These are phyloP conservation scores for Tenualosa ilisha DNA, from an alignment of 2,797 vertebrate genomes.

Conservation along the genomic window DNA sequence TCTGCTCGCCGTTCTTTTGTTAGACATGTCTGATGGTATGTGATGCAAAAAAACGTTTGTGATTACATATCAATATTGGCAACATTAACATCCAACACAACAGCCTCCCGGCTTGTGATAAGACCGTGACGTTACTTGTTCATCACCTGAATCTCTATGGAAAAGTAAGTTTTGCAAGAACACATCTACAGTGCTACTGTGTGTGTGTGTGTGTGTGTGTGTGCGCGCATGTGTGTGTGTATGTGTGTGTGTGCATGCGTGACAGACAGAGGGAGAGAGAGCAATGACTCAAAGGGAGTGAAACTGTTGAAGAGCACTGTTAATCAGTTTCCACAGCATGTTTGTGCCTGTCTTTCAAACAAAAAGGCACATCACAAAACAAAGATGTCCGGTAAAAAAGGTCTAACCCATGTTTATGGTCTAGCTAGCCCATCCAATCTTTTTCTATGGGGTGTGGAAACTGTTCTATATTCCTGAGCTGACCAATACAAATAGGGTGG, in stretches of 20 bases:
- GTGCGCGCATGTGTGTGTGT: background rate
- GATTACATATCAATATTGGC: background rate
- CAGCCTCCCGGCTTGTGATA: background rate
- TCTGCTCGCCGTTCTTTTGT: background rate
- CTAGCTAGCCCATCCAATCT: background rate
- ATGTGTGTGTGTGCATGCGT: background rate
- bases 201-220: conserved; percentile 5
- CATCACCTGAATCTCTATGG: background rate
- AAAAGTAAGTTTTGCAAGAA: background rate
- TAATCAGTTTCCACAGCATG: background rate
- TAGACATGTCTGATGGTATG: background rate
- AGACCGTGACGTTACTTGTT: background rate
- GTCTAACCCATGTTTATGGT: background rate
- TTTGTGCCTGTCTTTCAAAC: conserved; percentile 10
- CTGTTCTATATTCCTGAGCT: background rate
- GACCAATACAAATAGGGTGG: conserved; percentile 21
- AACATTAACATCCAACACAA: background rate
- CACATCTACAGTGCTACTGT: background rate
- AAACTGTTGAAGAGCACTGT: background rate
- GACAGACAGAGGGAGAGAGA: background rate
- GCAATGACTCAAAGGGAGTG: conserved; percentile 24
- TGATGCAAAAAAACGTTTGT: background rate
- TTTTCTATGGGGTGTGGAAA: background rate
- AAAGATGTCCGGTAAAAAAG: background rate
- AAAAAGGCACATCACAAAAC: background rate